Conservation (phyloP, 2,888 invertebrate genomes). For the Gasteruption jaculator region DNA sequence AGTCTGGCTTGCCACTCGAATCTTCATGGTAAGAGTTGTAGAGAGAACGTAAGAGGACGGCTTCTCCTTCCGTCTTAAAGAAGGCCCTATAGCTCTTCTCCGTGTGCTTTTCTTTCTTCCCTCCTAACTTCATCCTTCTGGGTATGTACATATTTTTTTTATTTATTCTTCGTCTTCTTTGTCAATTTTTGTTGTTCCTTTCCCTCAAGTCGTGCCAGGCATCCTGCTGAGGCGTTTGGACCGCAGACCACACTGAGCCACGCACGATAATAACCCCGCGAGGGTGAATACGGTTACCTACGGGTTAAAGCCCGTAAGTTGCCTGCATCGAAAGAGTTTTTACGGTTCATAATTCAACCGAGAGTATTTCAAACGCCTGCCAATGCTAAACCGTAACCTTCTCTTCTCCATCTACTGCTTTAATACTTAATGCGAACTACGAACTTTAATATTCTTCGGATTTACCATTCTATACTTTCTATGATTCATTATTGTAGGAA, state of each 20-base stretch:
- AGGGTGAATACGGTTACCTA: slow-evolving; percentile 46
- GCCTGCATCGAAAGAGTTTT: slow-evolving; percentile 39
- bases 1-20: slow-evolving; percentile 35
- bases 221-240: slow-evolving; percentile 39
- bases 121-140: slow-evolving; percentile 16
- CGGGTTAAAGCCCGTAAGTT: slow-evolving; percentile 36
- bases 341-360: slow-evolving; percentile 51
- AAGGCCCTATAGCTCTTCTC: slow-evolving; percentile 12
- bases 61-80: slow-evolving; percentile 4
- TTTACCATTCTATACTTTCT: too few species aligned
- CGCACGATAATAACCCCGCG: slow-evolving; percentile 45
- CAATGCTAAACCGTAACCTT: slow-evolving; percentile 40
- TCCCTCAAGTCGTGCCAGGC: slow-evolving; percentile 31
- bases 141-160: too few species aligned
- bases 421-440: background rate
- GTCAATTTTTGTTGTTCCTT: slow-evolving; percentile 20
- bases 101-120: slow-evolving; percentile 15
- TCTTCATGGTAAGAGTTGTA: slow-evolving; percentile 16
- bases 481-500: too few species aligned
- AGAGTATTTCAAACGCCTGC: slow-evolving; percentile 50
- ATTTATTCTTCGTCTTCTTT: slow-evolving; percentile 17
- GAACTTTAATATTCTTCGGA: too few species aligned
- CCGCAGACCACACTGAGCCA: slow-evolving; percentile 47
- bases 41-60: too few species aligned
- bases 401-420: background rate